A percentile compares a stretch with the other conserved stretches of the same genome.
Evolutionary conservation across 1,140 invertebrate species (phyloP).

Genomic region (Drosophila cardini): DNA sequence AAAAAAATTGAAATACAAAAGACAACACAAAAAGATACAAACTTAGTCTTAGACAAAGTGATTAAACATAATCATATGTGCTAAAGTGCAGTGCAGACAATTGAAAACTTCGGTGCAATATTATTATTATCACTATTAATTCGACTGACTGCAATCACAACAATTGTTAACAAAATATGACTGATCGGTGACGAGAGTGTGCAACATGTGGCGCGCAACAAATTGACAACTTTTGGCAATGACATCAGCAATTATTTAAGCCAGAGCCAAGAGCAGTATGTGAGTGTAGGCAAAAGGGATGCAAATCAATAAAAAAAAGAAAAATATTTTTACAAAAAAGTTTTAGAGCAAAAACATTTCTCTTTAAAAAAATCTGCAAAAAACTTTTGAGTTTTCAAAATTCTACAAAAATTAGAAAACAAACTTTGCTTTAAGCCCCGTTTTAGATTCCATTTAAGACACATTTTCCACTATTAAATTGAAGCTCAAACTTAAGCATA

Average conservation of each 20-base stretch:
- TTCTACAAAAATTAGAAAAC: no score
- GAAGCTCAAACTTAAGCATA: not conserved
- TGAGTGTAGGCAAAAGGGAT: not conserved
- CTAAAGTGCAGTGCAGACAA: conserved; percentile 21
- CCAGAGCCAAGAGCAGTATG: conserved; percentile 9
- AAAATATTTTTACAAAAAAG: no score
- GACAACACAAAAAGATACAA: conserved; percentile 8
- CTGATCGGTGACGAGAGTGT: conserved; percentile 41
- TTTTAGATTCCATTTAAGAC: no score
- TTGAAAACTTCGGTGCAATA: conserved; percentile 36
- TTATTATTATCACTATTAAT: conserved; percentile 2
- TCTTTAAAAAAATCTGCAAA: no score
- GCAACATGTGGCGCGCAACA: conserved; percentile 72
- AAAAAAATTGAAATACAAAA: conserved; percentile 27
- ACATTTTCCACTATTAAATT: not conserved
- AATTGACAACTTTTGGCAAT: conserved; percentile 49
- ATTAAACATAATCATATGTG: conserved; percentile 17
- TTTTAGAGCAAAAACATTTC: no score
- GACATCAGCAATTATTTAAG: conserved; percentile 29
- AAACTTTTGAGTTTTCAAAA: no score
- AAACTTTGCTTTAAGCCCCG: no score
- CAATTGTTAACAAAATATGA: conserved; percentile 2
- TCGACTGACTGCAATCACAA: not conserved
- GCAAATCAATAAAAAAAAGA: not conserved
- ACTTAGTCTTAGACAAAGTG: conserved; percentile 25